Base-by-base conservation (phyloP, 2,888 invertebrate genomes). In the Phyllotreta striolata region DNA sequence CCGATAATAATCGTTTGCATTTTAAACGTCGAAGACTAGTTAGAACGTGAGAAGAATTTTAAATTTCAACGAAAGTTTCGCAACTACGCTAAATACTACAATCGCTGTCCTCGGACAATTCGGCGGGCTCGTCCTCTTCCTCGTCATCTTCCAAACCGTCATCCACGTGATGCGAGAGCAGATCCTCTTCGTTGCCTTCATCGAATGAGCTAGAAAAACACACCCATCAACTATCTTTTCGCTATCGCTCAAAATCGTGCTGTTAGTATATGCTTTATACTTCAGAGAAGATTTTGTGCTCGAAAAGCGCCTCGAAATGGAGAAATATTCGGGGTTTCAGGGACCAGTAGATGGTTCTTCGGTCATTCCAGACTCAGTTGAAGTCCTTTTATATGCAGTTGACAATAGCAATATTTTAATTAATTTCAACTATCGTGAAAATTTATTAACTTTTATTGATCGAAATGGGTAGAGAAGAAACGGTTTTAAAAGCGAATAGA, bases 171-270 rank as follows among this genome's bases (percentile, higher is more conserved):
- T 88, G 88, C 66, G 89, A 89, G 67, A 89, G 83, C 70, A 86
- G 84, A 78, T 89, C 89, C 66, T 89, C 89, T 54, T 82, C 83
- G 65, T 80, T 88, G 46, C 86, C 87, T 80, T 88, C 88, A 87
- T 88, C 88, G 86, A 87, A 88, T 78, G 87, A 87, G 87, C 88
- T 88, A 85, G 47, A 81, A 86, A 82, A n/a, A 44, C 10, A 44
- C 12, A 10, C 14, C 10, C 5, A 6, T 8, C 10, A 14, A 44
- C 10, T 7, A 14, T 6, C 1, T 44, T 44, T 56, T 43, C 34
- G 7, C 12, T 43, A 24, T 24, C 24, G 35, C 2, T 34, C 13
- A 54, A 54, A 38, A 6, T 38, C 39, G 12, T 14, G 54, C 14
- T 51, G 51, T 54, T 54, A 54, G 40, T 54, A 47, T 6, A 14